Percentiles rank a stretch among this genome's conserved stretches.
Evolutionary conservation across 1,140 invertebrate species (phyloP).

Genomic region (Nasonia giraulti): DNA sequence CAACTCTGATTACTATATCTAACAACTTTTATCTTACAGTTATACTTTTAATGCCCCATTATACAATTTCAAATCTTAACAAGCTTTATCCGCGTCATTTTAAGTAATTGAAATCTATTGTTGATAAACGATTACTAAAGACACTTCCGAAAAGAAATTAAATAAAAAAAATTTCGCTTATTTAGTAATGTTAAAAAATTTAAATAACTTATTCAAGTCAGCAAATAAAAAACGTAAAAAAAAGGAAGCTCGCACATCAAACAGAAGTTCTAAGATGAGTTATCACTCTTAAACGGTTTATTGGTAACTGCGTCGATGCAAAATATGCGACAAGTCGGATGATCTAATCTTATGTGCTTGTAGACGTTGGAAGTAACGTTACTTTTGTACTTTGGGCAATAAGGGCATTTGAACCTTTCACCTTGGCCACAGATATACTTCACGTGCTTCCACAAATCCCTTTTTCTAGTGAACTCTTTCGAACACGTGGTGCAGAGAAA

Average conservation of each 20-base stretch:
- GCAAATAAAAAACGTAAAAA: neutral
- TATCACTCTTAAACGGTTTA: constrained; percentile 11
- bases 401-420: constrained; percentile 72
- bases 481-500: constrained; percentile 69
- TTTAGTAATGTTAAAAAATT: no score
- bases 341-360: constrained; percentile 55
- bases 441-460: constrained; percentile 68
- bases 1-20: neutral
- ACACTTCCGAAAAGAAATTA: no score
- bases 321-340: constrained; percentile 33
- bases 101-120: no score
- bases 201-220: no score
- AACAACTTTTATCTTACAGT: neutral
- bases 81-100: neutral
- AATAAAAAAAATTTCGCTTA: no score
- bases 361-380: constrained; percentile 61
- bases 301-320: constrained; percentile 48
- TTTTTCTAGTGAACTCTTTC: constrained; percentile 65
- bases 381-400: constrained; percentile 65
- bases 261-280: neutral
- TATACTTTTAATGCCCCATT: neutral
- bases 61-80: neutral
- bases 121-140: no score
- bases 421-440: constrained; percentile 73
- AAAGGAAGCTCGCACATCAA: neutral